Evolutionary conservation across 2,888 invertebrate species (phyloP).

Genomic region (Apamea monoglypha): DNA sequence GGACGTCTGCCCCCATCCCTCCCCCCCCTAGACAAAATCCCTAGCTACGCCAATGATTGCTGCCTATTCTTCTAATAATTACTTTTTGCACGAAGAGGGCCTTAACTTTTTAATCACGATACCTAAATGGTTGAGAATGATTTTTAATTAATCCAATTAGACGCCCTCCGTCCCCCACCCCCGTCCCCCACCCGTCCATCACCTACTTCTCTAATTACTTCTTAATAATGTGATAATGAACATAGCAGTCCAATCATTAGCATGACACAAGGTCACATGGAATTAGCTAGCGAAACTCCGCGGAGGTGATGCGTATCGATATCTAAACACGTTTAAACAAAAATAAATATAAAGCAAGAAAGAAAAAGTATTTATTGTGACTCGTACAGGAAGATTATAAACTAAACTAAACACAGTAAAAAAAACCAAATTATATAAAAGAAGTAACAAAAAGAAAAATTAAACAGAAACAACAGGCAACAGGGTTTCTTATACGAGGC

Average conservation of each 20-base stretch:
- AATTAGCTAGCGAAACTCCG: not conserved
- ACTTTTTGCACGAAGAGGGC: slow-evolving; percentile 1
- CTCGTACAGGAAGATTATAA: no score
- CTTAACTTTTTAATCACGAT: slow-evolving; percentile 10
- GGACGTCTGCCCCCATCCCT: no score
- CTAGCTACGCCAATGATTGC: no score
- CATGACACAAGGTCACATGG: not conserved
- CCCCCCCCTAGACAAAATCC: no score
- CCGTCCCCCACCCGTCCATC: not conserved
- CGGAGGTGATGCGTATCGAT: not conserved
- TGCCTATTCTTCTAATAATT: not conserved
- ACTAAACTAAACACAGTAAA: no score
- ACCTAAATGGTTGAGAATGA: not conserved
- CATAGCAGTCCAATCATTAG: not conserved
- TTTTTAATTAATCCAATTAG: slow-evolving; percentile 28
- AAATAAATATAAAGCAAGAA: no score
- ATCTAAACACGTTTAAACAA: not conserved
- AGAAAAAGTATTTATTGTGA: no score
- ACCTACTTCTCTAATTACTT: not conserved
- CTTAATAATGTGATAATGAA: slow-evolving; percentile 11
- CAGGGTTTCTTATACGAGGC: no score
- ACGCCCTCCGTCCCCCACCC: not conserved
- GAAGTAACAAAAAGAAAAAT: no score
- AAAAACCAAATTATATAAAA: no score
- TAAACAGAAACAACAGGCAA: no score